Evolutionary conservation across 2,888 invertebrate species (phyloP).

Genomic region (Apocheima hispidaria): DNA sequence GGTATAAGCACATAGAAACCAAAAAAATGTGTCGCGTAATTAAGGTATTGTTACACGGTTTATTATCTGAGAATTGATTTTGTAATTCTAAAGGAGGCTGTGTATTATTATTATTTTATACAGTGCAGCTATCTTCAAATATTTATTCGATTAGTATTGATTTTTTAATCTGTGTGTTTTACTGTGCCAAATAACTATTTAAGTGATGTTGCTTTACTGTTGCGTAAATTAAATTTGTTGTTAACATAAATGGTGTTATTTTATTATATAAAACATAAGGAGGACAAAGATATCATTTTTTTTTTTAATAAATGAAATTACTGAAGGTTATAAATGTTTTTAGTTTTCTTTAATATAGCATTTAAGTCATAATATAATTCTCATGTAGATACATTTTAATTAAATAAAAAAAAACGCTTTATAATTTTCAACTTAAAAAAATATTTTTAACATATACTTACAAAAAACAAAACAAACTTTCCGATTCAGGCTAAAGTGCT

Average conservation of each 20-base stretch:
- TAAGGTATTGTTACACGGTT: not conserved
- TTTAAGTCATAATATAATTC: too few species aligned
- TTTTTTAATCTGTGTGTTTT: not conserved
- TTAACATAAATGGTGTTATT: not conserved
- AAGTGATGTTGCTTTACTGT: not conserved
- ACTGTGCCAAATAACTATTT: conserved; percentile 9
- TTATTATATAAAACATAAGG: not conserved
- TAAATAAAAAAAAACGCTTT: too few species aligned
- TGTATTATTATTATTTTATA: not conserved
- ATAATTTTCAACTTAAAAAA: too few species aligned
- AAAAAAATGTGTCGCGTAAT: not conserved
- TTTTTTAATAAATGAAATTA: too few species aligned
- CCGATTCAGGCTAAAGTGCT: too few species aligned
- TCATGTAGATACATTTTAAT: too few species aligned
- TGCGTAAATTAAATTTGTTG: not conserved
- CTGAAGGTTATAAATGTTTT: too few species aligned
- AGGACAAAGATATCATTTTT: not conserved
- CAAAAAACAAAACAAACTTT: too few species aligned
- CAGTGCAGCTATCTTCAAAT: not conserved
- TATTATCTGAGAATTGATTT: not conserved
- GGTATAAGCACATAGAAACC: not conserved
- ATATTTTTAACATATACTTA: too few species aligned
- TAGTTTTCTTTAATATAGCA: too few species aligned
- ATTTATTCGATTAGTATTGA: not conserved
- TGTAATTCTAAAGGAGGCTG: not conserved